These are phyloP conservation scores for Pelosia muscerda DNA, from an alignment of 2,888 invertebrate species.

Conservation along the genomic window DNA sequence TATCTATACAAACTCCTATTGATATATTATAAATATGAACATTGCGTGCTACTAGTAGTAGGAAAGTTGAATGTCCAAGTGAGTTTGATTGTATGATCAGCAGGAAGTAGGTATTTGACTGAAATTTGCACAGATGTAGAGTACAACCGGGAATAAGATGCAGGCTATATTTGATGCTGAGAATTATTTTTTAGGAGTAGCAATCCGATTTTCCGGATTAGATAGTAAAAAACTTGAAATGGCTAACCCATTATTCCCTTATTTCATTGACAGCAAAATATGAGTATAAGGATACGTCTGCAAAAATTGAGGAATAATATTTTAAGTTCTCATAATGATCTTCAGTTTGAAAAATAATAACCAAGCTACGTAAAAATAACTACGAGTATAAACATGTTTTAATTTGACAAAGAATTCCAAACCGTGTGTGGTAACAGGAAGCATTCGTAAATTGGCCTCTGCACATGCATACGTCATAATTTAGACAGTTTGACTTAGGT, in stretches of 20 bases:
- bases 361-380: background rate
- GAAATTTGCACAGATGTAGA: no score
- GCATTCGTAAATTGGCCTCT: constrained; percentile 35
- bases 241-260: background rate
- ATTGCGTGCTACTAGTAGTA: no score
- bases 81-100: no score
- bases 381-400: constrained; percentile 12
- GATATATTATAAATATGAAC: no score
- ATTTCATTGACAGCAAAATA: background rate
- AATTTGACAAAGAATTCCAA: constrained; percentile 40
- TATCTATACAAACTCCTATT: no score
- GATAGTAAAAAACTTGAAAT: no score
- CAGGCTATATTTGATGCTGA: background rate
- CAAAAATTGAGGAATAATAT: background rate
- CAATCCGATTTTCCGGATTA: no score
- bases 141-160: no score
- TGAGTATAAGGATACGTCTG: background rate
- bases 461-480: constrained; percentile 57
- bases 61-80: no score
- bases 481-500: constrained; percentile 44
- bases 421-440: constrained; percentile 54
- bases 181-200: background rate
- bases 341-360: background rate
- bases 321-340: background rate
- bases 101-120: no score